These are phyloP conservation scores for Myodes glareolus DNA, from an alignment of 2,113 vertebrate species.

Conservation along the genomic window DNA sequence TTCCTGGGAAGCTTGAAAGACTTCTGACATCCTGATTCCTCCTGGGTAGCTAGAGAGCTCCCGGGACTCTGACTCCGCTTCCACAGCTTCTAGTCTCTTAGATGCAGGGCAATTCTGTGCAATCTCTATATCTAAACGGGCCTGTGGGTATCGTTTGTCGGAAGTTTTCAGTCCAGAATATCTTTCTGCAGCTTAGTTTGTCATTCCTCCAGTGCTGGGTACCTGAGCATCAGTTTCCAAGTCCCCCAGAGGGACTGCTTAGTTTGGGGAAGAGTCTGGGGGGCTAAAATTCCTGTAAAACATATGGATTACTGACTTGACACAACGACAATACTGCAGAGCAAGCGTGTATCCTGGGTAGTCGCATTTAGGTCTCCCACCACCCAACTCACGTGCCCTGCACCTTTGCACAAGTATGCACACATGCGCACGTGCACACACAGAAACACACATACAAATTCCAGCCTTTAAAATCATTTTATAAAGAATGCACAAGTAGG, in stretches of 20 bases:
- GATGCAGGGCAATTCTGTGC: background rate
- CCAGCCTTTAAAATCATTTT: slow-evolving; percentile 60
- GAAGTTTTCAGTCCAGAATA: slow-evolving; percentile 1
- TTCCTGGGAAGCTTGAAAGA: background rate
- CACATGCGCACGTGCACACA: background rate
- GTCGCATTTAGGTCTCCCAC: background rate
- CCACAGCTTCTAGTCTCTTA: background rate
- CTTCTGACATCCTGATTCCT: background rate
- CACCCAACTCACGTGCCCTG: accelerated
- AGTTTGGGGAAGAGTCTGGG: background rate
- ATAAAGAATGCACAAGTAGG: slow-evolving; percentile 60
- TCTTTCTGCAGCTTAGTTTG: background rate
- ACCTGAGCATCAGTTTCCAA: background rate
- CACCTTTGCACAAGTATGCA: background rate
- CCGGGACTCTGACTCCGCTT: background rate
- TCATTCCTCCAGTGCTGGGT: background rate
- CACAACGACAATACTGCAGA: background rate
- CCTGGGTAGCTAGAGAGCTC: background rate
- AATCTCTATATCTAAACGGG: background rate
- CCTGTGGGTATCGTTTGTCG: background rate
- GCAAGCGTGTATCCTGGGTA: background rate
- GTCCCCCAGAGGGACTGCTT: background rate
- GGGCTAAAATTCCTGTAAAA: background rate
- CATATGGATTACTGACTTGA: background rate
- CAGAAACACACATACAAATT: background rate